Conservation (phyloP, 2,797 vertebrate genomes). For the Sebastes oblongus region DNA sequence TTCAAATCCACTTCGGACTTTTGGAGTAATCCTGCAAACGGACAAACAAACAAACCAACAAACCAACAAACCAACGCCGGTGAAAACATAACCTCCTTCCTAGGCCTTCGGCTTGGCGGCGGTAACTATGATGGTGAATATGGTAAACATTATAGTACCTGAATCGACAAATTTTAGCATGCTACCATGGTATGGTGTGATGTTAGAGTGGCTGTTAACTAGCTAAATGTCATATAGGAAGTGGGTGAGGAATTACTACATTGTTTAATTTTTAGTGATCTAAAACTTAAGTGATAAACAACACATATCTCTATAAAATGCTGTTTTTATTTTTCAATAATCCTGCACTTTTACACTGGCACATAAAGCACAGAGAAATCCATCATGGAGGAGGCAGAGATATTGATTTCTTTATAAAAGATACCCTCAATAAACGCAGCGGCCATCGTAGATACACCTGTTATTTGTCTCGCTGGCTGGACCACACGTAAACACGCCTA, state of each 20-base stretch:
- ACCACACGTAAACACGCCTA: neutral
- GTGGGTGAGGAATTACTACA: neutral
- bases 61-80: too few species aligned
- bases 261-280: neutral
- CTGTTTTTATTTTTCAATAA: neutral
- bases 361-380: neutral
- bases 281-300: neutral
- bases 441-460: neutral
- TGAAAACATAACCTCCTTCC: too few species aligned
- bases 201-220: neutral
- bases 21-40: too few species aligned
- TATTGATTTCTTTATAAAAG: conserved; percentile 2
- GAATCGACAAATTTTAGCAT: neutral
- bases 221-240: neutral
- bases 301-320: neutral
- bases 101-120: too few species aligned
- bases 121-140: neutral
- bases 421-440: neutral
- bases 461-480: neutral
- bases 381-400: neutral
- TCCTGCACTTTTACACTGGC: neutral
- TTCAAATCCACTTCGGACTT: too few species aligned
- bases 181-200: neutral
- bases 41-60: too few species aligned
- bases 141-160: neutral